Base-by-base conservation (phyloP, 2,113 vertebrate species). In the Chaetorhynchus papuensis region DNA sequence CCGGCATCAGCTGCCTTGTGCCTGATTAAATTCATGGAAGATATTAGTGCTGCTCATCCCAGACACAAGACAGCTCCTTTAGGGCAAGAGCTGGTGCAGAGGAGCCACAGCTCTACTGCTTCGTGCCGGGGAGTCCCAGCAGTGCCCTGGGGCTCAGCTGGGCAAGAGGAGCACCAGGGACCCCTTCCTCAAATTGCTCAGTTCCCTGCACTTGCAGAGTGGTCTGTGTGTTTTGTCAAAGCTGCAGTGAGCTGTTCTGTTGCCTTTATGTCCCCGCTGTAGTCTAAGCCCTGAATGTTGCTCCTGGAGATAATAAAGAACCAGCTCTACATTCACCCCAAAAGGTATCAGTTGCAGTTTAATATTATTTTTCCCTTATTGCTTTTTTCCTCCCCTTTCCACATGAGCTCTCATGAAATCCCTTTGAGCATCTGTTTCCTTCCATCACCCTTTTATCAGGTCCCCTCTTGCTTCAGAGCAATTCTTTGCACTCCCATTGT, bases 391-490 rank as follows among this genome's bases (percentile, higher is more conserved):
- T 7, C 17, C 31, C 7, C 35, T 89, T 33, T 83, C 57, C 77
- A 5, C 15, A 4, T 20, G 84, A 74, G 72, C 78, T 74, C 60
- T 93, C 90, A 39, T 95, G 93, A 66, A 71, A 79, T 83, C 66
- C 81, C 75, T 87, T 78, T 69, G 66, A 91, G 83, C 71, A 83
- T 41, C 69, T 71, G 4, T 79, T 95, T 93, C 45, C 70, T 92
- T 94, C 92, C 72, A 30, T 77, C 35, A 4, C 76, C 39, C 31
- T 93, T 97, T 96, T 75, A 41, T 63, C 50, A 75, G 72, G 68
- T 91, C 37, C 69, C 68, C 76, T 83, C 70, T 87, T 89, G 89
- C 69, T 96, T 70, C 31, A 70, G 77, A 84, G 70, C 8, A 20
- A 52, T 87, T 92, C 84, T 42, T 69, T 2, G 11, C 71, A 59